Evolutionary conservation across 1,140 invertebrate genomes (phyloP), one percentile per base, ranked within the genome.

Genomic region (Drosophila parvula): DNA sequence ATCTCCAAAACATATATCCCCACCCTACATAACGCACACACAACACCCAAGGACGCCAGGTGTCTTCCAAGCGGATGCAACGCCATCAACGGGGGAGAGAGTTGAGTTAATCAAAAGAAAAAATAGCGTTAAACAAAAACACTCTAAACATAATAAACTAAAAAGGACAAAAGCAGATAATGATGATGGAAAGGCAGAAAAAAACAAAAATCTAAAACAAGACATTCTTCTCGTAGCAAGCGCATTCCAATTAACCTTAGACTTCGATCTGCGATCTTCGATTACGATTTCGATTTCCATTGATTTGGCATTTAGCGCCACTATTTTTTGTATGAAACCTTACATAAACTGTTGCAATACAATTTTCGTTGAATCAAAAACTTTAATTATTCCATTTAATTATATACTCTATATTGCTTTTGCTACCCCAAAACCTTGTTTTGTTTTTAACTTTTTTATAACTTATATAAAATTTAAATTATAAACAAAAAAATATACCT

Each of bases 311-410:
- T 68, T 57, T 81, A 74, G 43, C 16, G 44, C 41, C 59, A 50
- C 41, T 41, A 50, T 67, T 81, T 68, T 70, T 14, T 38, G 22
- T 53, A 48, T 53, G 2, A 53, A 53, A 78, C 74, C 63, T n/a
- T 38, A 22, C 22, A 22, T 22, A 75, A 34, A 78, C 69, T 88
- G 83, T 85, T 85, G 82, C 82, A 85, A 85, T 85, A 85, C 62
- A 41, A 48, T 74, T 74, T 53, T 84, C 65, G 48, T 68, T 73
- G 47, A 58, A 68, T 47, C 45, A 67, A 64, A 74, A 50, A 51
- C 38, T 40, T 75, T 28, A 36, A 50, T 76, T 47, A 44, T 40
- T 40, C 10, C 22, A 36, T 70, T 50, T 81, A 55, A 53, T 63
- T 67, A 55, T 59, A 53, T 59, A 53, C 48, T 18, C 50, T 45